Evolutionary conservation across 2,113 vertebrate species (phyloP).

Genomic region (Crotalus horridus): DNA sequence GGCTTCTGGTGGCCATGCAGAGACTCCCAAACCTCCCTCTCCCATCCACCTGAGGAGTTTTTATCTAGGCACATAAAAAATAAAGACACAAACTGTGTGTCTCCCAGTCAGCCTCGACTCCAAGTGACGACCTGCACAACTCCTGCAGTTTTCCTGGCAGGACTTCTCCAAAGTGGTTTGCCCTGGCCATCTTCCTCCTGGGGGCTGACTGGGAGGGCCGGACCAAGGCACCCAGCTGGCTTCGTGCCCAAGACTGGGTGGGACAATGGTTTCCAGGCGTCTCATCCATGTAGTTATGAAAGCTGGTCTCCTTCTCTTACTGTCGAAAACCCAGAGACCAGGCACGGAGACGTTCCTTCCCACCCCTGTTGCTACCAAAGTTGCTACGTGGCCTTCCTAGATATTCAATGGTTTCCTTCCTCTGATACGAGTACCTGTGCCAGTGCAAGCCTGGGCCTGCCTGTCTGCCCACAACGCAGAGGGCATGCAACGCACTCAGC

Average conservation of each 20-base stretch:
- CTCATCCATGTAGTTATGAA: not conserved
- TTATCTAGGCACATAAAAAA: no score
- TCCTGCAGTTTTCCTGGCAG: not conserved
- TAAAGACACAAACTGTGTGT: not conserved
- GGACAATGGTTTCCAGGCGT: not conserved
- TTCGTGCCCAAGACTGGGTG: not conserved
- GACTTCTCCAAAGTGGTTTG: not conserved
- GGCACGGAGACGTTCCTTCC: not conserved
- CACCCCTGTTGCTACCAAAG: not conserved
- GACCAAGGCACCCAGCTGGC: not conserved
- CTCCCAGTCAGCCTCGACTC: not conserved
- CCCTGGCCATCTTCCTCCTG: not conserved
- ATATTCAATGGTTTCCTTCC: not conserved
- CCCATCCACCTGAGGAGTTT: no score
- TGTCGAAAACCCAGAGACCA: not conserved
- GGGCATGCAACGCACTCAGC: no score
- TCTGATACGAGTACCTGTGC: not conserved
- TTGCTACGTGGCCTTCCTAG: not conserved
- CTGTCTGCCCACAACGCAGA: no score
- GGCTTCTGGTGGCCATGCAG: not conserved
- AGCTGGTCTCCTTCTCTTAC: not conserved
- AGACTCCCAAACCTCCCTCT: not conserved
- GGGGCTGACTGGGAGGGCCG: not conserved
- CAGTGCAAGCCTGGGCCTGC: no score
- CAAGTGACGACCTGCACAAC: not conserved